Base-by-base conservation (phyloP, 2,888 invertebrate genomes). In the Caenorhabditis auriculariae region DNA sequence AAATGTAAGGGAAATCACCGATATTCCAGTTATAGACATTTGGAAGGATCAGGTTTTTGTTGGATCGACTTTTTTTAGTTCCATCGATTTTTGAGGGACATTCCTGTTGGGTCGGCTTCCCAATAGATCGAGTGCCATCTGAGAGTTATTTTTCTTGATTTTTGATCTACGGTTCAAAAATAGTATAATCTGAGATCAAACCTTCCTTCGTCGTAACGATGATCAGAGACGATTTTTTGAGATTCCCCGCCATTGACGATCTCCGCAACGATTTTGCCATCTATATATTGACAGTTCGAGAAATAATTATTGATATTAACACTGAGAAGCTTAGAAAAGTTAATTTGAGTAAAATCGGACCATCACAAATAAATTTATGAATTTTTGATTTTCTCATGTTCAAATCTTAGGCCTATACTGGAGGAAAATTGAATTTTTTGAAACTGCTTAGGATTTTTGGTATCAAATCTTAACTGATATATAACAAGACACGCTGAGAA, bases 211-310 rank as follows among this genome's bases (percentile, higher is more conserved):
- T 80, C 74, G 21, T 73, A 58, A n/a, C 56, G 51, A 27, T 63
- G 46, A 6, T 68, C 62, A n/a, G 69, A 67, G 9, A 67, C 60
- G 32, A 79, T 64, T 54, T 78, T 72, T 37, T 68, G 62, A 17
- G 65, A 71, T 44, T 76, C 63, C 24, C 79, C 79, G 12, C 77
- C 79, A 54, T 78, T 76, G 9, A 80, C 76, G 17, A 79, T 56
- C 50, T 80, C 79, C 7, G 73, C 79, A 24, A 78, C 66, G 5
- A 80, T 54, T 43, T 62, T 59, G 21, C 78, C 78, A 44, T 70
- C 70, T 58, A 12, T 42, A n/a, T 12, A 19, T 15, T 9, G 9
- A n/a, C 15, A 42, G n/a, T n/a, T 12, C 35, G 12, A 35, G 15
- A 35, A 35, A 35, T 12, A n/a, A n/a, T n/a, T n/a, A n/a, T n/a